Conservation (phyloP, 1,140 invertebrate genomes). For the Cataglyphis hispanica region DNA sequence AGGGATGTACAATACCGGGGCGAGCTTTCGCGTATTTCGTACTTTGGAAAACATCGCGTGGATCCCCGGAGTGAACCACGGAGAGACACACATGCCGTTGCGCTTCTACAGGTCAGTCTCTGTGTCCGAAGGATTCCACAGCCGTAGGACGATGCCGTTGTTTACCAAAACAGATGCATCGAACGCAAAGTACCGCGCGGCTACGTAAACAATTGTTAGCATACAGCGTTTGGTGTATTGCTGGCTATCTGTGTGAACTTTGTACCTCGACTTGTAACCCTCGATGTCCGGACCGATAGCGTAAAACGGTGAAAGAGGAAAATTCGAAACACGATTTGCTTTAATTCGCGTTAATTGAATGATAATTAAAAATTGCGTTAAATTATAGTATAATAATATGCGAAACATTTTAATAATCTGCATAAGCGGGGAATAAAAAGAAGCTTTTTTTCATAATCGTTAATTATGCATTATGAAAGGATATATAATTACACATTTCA, state of each 20-base stretch:
- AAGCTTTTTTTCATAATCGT: not conserved
- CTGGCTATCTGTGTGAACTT: slow-evolving; percentile 17
- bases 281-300: not conserved
- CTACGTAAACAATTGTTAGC: slow-evolving; percentile 55
- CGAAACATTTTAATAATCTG: slow-evolving; percentile 14
- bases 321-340: not conserved
- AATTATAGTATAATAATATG: slow-evolving; percentile 1
- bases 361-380: slow-evolving; percentile 47
- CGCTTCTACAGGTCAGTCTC: not conserved
- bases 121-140: slow-evolving; percentile 48
- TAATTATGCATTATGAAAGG: slow-evolving; percentile 14
- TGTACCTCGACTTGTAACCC: not conserved
- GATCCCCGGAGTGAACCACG: not conserved
- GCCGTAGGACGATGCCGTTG: slow-evolving; percentile 42
- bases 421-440: not conserved
- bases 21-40: slow-evolving; percentile 45
- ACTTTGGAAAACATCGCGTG: slow-evolving; percentile 37
- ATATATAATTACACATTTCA: slow-evolving; percentile 26
- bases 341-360: not conserved
- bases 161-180: slow-evolving; percentile 54
- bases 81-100: slow-evolving; percentile 12
- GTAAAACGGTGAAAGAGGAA: not conserved
- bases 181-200: slow-evolving; percentile 31
- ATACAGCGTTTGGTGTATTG: slow-evolving; percentile 1
- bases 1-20: slow-evolving; percentile 6